phyloP scores from a whole-genome alignment of 2,113 vertebrate genomes.

The Bettongia penicillata region DNA sequence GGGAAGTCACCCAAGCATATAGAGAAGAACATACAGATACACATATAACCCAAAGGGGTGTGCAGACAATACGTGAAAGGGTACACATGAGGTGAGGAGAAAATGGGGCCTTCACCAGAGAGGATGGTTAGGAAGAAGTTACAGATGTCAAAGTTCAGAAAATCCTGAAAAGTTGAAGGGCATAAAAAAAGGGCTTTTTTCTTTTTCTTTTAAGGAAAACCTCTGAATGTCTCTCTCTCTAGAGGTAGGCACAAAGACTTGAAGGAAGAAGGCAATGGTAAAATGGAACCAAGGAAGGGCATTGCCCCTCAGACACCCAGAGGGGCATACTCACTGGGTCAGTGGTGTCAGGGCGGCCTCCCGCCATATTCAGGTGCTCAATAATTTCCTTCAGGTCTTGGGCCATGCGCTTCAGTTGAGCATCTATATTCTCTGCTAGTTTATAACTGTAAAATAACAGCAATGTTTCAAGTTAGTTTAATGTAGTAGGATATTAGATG shows the following conservation, averaged over 20 bases:
- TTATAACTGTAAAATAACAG: constrained; percentile 86
- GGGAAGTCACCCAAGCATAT: constrained; percentile 26
- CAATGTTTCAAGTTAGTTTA: background rate
- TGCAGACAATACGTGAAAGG: constrained; percentile 37
- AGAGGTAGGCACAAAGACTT: constrained; percentile 11
- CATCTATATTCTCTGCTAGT: constrained; percentile 93
- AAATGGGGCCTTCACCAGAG: background rate
- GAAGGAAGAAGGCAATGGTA: background rate
- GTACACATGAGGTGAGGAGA: constrained; percentile 13
- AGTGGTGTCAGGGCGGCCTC: constrained; percentile 86
- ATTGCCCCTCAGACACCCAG: constrained; percentile 46
- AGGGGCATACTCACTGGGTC: constrained; percentile 85
- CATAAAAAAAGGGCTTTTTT: constrained; percentile 8
- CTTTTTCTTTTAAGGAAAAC: constrained; percentile 35
- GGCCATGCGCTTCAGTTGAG: constrained; percentile 92
- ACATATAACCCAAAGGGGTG: background rate
- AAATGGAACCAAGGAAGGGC: constrained; percentile 24
- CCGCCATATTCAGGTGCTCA: constrained; percentile 91
- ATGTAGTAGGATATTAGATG: background rate
- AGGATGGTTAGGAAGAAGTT: background rate
- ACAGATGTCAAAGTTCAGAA: constrained; percentile 17
- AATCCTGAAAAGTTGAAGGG: background rate
- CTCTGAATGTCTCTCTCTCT: constrained; percentile 8
- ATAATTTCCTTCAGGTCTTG: constrained; percentile 95
- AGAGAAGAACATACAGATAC: background rate